These are phyloP conservation scores for Oophaga pumilio DNA, from an alignment of 2,113 vertebrate species.

Conservation along the genomic window DNA sequence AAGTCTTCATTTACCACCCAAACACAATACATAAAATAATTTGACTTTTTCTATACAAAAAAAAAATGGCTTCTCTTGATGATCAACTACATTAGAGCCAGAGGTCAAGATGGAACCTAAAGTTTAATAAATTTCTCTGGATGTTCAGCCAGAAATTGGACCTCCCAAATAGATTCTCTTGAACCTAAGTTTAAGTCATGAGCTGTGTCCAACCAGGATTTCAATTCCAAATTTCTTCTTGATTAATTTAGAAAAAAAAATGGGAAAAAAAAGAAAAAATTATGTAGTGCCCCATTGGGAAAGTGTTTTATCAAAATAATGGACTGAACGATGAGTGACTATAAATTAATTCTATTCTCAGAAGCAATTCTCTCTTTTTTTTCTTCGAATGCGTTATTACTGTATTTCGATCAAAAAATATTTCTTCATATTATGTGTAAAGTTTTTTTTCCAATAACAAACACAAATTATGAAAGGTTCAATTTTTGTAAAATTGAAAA, in stretches of 20 bases:
- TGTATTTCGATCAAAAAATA: too few species aligned
- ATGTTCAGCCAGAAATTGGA: constrained; percentile 75
- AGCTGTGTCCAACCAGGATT: constrained; percentile 84
- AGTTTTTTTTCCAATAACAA: too few species aligned
- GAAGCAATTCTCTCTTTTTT: too few species aligned
- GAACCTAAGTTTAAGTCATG: constrained; percentile 80
- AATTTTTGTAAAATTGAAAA: too few species aligned
- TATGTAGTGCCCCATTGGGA: constrained; percentile 79
- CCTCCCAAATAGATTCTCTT: constrained; percentile 68
- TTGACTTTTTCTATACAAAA: neutral
- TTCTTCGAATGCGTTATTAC: too few species aligned
- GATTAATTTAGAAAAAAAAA: constrained; percentile 74
- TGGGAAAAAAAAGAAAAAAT: constrained; percentile 78
- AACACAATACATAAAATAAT: neutral
- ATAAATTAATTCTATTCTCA: too few species aligned
- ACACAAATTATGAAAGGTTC: too few species aligned
- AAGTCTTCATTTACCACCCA: constrained; percentile 5
- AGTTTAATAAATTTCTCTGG: constrained; percentile 73
- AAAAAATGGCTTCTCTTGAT: neutral
- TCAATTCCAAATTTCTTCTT: constrained; percentile 77
- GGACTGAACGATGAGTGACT: too few species aligned
- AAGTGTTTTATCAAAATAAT: constrained; percentile 67
- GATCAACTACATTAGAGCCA: neutral
- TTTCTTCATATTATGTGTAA: too few species aligned
- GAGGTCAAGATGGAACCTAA: constrained; percentile 70